Evolutionary conservation across 2,888 invertebrate genomes (phyloP).

Genomic region (Papilio elwesi): DNA sequence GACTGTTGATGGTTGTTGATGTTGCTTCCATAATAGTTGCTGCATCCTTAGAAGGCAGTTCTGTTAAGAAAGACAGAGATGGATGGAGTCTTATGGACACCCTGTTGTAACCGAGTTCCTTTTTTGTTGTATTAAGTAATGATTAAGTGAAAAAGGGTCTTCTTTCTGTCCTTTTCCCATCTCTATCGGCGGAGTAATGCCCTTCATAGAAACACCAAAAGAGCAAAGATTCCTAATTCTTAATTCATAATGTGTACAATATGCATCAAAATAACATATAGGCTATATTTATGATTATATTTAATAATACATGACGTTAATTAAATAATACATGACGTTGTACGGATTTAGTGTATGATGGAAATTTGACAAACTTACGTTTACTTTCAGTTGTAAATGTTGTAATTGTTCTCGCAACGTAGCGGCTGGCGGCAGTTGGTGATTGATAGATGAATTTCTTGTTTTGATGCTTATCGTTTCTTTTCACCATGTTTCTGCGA

Average conservation of each 20-base stretch:
- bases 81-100: background rate
- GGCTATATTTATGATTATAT: no score
- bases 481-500: background rate
- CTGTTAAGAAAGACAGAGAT: background rate
- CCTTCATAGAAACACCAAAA: no score
- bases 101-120: background rate
- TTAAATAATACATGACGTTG: no score
- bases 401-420: background rate
- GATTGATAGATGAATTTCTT: background rate
- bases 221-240: no score
- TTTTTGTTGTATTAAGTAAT: background rate
- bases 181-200: no score
- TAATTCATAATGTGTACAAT: no score
- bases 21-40: slow-evolving; percentile 46
- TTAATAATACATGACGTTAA: no score
- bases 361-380: background rate
- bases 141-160: background rate
- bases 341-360: background rate
- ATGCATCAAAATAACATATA: no score
- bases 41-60: slow-evolving; percentile 33
- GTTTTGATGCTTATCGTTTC: background rate
- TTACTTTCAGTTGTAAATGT: background rate
- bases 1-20: slow-evolving; percentile 50
- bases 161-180: no score
- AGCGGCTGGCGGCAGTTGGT: background rate